A percentile compares a stretch with the other conserved stretches of the same genome.
Conservation (phyloP, 2,888 invertebrate genomes). For the Venusia cambrica region DNA sequence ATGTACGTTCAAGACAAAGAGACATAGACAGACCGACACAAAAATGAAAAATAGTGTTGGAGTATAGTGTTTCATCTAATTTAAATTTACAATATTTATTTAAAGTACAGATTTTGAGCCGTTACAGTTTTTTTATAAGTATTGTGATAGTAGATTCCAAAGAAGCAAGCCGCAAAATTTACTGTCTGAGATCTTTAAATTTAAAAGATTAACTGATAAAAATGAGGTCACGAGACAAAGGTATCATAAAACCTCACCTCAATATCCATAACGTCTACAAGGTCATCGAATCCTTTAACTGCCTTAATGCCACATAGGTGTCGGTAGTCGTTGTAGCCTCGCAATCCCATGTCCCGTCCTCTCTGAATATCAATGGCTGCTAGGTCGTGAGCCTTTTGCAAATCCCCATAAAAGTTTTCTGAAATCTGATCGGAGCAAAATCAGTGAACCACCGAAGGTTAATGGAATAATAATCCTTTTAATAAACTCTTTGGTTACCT, state of each 20-base stretch:
- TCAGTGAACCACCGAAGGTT: constrained; percentile 7
- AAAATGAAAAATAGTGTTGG: too few species aligned
- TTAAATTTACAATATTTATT: too few species aligned
- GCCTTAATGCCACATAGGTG: constrained; percentile 49
- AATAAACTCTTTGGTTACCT: constrained; percentile 38
- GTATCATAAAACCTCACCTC: constrained; percentile 42
- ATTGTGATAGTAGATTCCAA: too few species aligned
- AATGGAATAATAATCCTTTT: constrained; percentile 19
- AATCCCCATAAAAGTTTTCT: constrained; percentile 50
- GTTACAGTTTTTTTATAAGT: too few species aligned
- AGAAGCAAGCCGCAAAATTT: too few species aligned
- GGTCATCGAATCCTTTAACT: constrained; percentile 54
- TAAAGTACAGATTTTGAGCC: too few species aligned
- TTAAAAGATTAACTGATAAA: too few species aligned
- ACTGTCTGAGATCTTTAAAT: too few species aligned
- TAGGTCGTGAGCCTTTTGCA: constrained; percentile 52
- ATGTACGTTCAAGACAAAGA: too few species aligned
- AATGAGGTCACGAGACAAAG: constrained; percentile 3
- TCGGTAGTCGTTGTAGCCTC: constrained; percentile 60
- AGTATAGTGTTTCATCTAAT: too few species aligned
- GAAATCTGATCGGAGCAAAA: constrained; percentile 42
- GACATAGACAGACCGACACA: too few species aligned
- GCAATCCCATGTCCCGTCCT: constrained; percentile 56
- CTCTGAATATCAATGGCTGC: constrained; percentile 55
- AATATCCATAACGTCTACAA: constrained; percentile 53